Base-by-base conservation (phyloP, 2,888 invertebrate genomes). In the Polyploca ridens region DNA sequence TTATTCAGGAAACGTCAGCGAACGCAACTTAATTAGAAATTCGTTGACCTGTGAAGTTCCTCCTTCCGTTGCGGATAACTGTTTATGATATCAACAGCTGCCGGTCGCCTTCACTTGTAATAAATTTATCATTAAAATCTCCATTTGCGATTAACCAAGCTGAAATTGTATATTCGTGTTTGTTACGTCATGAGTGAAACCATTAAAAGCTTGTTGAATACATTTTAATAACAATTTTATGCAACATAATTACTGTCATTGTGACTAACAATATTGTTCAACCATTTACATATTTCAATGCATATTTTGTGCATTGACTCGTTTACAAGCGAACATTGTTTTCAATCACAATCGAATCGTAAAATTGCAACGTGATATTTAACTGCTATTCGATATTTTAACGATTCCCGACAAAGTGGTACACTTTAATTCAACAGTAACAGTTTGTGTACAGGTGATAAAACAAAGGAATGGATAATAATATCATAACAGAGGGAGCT, bases 11-110 rank as follows among this genome's bases (percentile, higher is more conserved):
- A 74, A 79, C 77, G 79, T 79, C 74, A 76, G 76, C 74, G 73
- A 78, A 73, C 74, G 70, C 74, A 77, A 82, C 81, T 80, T 82
- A 81, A 85, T 85, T 85, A 82, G 78, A 83, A 84, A 83, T 79
- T 78, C 83, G 80, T 79, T 81, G 83, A 83, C 83, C 85, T 84
- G 81, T 78, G 72, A 77, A 79, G 77, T 78, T 78, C 70, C 74
- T 69, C 73, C 74, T 75, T 71, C 75, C 69, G 71, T 66, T 75
- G 71, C 65, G 72, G 72, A 77, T 78, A 75, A 78, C 78, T 81
- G 80, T 83, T 84, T 82, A 82, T 81, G 75, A 81, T 83, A 80
- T 74, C 69, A 81, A 74, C 84, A 82, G 81, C 81, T 79, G 81
- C 66, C 65, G 66, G 66, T 75, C 60, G 73, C 72, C 74, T 74